Conservation (phyloP, 2,113 vertebrate species). For the Triplophysa siluroides region DNA sequence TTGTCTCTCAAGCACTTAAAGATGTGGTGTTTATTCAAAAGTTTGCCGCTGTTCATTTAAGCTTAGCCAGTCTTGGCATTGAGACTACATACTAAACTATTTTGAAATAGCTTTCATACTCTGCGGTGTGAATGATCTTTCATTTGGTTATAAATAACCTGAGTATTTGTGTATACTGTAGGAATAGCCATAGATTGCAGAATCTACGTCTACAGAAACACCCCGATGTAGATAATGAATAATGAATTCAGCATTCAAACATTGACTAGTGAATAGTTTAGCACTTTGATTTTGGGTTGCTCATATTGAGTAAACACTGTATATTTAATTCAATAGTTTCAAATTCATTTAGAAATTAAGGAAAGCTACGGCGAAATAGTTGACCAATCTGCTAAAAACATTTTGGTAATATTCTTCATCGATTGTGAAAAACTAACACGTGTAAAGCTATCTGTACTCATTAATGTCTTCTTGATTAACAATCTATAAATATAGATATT, state of each 20-base stretch:
- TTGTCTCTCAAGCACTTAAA: neutral
- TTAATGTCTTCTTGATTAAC: neutral
- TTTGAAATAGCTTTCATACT: neutral
- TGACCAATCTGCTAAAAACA: neutral
- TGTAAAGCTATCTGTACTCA: too few species aligned
- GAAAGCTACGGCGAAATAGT: neutral
- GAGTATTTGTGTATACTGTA: neutral
- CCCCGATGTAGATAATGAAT: too few species aligned
- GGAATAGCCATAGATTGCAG: neutral
- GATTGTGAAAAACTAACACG: neutral
- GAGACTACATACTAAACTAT: neutral
- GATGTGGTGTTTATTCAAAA: too few species aligned
- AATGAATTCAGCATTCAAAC: neutral
- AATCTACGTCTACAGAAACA: too few species aligned
- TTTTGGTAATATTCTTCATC: neutral
- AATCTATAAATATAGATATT: neutral
- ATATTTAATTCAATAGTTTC: conserved; percentile 15
- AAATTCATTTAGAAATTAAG: neutral
- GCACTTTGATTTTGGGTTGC: conserved; percentile 4
- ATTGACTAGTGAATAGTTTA: neutral
- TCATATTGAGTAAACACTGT: conserved; percentile 19
- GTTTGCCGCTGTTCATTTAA: neutral
- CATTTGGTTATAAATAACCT: neutral
- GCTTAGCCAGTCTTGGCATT: neutral
- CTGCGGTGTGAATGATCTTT: neutral